A percentile compares a stretch with the other conserved stretches of the same genome.
Evolutionary conservation across 2,888 invertebrate species (phyloP).

Genomic region (Andrena fulva): DNA sequence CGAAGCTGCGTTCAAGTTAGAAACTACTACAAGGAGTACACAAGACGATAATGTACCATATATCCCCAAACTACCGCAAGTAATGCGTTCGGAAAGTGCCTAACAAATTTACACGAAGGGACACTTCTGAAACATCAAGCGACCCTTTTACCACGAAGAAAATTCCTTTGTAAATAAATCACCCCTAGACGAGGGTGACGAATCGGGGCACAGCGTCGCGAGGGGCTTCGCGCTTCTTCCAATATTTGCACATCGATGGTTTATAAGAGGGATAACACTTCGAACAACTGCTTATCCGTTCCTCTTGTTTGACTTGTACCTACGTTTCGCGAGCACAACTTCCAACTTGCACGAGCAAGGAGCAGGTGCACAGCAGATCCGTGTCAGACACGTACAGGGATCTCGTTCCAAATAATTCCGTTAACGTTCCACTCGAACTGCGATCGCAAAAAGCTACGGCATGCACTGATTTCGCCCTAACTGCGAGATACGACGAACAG

Average conservation of each 20-base stretch:
- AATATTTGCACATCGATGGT: slow-evolving; percentile 57
- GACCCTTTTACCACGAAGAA: slow-evolving; percentile 22
- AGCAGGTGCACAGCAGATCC: slow-evolving; percentile 5
- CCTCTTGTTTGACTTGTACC: slow-evolving; percentile 37
- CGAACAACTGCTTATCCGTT: slow-evolving; percentile 34
- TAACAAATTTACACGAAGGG: slow-evolving; percentile 56
- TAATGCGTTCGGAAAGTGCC: slow-evolving; percentile 28
- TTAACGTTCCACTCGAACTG: neutral
- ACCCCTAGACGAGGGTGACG: neutral
- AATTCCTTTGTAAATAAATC: slow-evolving; percentile 55
- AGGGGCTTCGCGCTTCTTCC: slow-evolving; percentile 22
- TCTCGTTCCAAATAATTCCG: neutral
- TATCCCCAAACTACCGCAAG: slow-evolving; percentile 15
- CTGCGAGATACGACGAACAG: neutral
- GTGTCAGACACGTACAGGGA: slow-evolving; percentile 9
- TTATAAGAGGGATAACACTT: slow-evolving; percentile 53
- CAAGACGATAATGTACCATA: neutral
- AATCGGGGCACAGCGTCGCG: neutral
- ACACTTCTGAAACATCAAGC: slow-evolving; percentile 34
- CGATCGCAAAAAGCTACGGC: neutral
- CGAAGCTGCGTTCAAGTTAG: too few relatives aligned
- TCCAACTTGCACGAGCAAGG: neutral
- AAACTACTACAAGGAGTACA: neutral
- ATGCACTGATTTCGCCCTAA: neutral
- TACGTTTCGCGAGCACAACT: neutral